Evolutionary conservation across 2,113 vertebrate genomes (phyloP).

Genomic region (Lota lota): DNA sequence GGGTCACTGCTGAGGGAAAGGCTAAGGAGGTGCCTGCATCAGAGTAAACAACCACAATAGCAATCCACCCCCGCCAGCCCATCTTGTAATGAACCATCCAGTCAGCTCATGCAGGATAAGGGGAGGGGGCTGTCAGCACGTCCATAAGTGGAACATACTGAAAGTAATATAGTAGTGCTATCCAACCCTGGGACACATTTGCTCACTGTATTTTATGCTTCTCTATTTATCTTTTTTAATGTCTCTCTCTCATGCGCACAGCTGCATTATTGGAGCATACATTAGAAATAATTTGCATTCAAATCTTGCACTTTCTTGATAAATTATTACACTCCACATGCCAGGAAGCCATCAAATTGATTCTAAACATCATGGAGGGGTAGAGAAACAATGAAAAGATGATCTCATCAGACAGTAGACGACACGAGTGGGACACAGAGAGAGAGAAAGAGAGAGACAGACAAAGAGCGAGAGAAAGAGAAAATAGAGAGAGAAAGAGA

Average conservation of each 20-base stretch:
- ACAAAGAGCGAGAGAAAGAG: no score
- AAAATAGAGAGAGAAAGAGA: background rate
- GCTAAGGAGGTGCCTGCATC: slow-evolving; percentile 54
- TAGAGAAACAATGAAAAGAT: no score
- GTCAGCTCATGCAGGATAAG: slow-evolving; percentile 30
- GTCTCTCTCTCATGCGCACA: no score
- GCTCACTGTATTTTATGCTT: no score
- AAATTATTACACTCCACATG: background rate
- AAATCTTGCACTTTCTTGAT: background rate
- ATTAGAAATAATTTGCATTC: background rate
- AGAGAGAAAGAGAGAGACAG: no score
- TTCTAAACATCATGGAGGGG: background rate
- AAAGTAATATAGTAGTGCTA: no score
- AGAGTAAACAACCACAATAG: slow-evolving; percentile 54
- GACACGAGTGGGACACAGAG: no score
- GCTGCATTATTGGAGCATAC: no score
- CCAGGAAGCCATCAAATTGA: background rate
- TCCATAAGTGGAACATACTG: background rate
- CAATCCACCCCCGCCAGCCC: slow-evolving; percentile 16
- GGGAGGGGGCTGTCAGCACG: slow-evolving; percentile 1
- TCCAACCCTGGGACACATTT: no score
- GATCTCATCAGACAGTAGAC: no score
- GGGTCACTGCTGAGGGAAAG: slow-evolving; percentile 42
- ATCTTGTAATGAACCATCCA: slow-evolving; percentile 32
- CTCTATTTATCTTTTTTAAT: no score